Conservation (phyloP, 2,888 invertebrate genomes). For the Ophioninae sp. region DNA sequence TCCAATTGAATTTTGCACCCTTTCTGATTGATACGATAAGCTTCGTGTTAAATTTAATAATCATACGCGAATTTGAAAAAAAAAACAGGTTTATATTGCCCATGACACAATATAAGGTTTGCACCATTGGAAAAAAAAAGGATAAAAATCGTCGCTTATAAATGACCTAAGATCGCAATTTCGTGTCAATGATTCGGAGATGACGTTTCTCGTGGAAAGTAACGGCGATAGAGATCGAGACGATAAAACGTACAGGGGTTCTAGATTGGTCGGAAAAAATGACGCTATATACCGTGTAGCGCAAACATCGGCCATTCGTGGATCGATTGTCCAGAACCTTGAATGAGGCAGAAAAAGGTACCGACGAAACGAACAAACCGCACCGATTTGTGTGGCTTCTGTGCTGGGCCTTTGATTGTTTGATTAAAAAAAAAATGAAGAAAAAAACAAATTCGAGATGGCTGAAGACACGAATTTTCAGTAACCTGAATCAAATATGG, state of each 20-base stretch:
- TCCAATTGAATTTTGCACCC: background rate
- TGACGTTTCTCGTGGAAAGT: background rate
- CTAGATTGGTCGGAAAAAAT: background rate
- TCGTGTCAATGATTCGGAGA: background rate
- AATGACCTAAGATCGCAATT: background rate
- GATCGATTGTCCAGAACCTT: slow-evolving; percentile 48
- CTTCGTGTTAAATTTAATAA: background rate
- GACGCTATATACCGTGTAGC: background rate
- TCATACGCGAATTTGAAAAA: background rate
- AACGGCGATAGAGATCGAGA: background rate
- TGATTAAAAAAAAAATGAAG: background rate
- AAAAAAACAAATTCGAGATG: background rate
- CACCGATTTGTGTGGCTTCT: background rate
- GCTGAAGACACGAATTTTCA: no score
- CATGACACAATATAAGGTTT: no score
- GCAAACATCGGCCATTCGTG: slow-evolving; percentile 30
- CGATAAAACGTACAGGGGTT: background rate
- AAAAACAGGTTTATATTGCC: background rate
- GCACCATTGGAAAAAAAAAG: no score
- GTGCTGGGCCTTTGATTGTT: background rate
- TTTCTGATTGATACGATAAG: background rate
- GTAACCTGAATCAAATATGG: no score
- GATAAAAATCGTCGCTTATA: background rate
- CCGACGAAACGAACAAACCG: slow-evolving; percentile 24
- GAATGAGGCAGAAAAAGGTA: slow-evolving; percentile 42